These are phyloP conservation scores for Chitala chitala DNA, from an alignment of 2,113 vertebrate species.

Conservation along the genomic window DNA sequence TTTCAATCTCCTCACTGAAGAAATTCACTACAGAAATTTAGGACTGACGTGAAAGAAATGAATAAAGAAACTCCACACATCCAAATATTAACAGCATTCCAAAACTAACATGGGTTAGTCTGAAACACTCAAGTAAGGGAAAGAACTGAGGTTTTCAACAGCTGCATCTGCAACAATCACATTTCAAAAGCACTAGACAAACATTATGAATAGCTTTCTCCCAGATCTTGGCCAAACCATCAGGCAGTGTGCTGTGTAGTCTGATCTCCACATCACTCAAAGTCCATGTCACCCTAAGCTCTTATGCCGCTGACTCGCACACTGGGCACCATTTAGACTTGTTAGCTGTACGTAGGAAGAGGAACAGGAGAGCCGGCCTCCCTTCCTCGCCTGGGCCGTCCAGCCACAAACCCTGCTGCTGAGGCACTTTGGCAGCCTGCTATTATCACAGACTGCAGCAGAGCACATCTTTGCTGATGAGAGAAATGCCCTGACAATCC, in stretches of 20 bases:
- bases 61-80: neutral
- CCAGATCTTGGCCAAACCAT: neutral
- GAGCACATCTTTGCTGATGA: slow-evolving; percentile 1
- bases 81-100: no score
- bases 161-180: neutral
- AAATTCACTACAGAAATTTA: neutral
- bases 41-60: neutral
- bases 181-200: slow-evolving; percentile 2
- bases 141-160: neutral
- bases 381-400: neutral
- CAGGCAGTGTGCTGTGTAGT: neutral
- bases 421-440: slow-evolving; percentile 23
- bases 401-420: neutral
- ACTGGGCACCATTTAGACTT: slow-evolving; percentile 8
- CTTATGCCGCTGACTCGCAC: neutral
- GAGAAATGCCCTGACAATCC: slow-evolving; percentile 3
- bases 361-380: neutral
- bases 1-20: slow-evolving; percentile 4
- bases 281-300: neutral
- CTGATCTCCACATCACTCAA: neutral
- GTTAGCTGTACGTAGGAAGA: neutral
- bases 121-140: neutral
- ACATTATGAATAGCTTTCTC: slow-evolving; percentile 3
- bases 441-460: slow-evolving; percentile 1
- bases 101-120: no score